Evolutionary conservation across 2,113 vertebrate genomes (phyloP), one percentile per base, ranked within the genome.

Genomic region (Calidris pugnax): DNA sequence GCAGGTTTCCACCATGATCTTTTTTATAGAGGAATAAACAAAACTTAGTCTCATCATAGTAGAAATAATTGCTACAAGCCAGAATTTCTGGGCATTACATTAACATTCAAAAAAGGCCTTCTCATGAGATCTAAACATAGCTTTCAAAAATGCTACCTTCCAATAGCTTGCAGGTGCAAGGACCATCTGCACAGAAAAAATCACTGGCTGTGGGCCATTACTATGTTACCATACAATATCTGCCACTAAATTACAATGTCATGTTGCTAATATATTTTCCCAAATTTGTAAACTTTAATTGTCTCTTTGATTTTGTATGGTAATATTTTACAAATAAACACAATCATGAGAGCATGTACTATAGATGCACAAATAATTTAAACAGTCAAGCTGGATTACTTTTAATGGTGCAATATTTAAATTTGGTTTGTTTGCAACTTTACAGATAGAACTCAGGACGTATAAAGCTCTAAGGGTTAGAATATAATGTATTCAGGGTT

Each of bases 251-350:
- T 95, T 86, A 95, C 55, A 47, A 20, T 95, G 67, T 84, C 74
- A 75, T 60, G 39, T 76, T 63, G 33, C 27, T 83, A 90, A 96
- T 92, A 45, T n/a, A 53, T 48, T 93, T 97, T 81, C 23, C 32
- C 14, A 43, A 27, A 95, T 93, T 96, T 91, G 47, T 95, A 79
- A 97, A 96, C 30, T 93, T 57, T 87, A 93, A 87, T 81, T 94
- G 63, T 81, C 68, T 82, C 35, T 90, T 93, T 97, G 85, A 96
- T 97, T 92, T 84, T 83, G 57, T 90, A 86, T 32, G 33, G 71
- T 22, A 69, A 85, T 93, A 90, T 92, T 95, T 96, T 83, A 82
- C 74, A 80, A 96, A n/a, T 43, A 94, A 93, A 76, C 37, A 92
- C 47, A 96, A 83, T 86, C n/a, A 89, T 24, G 67, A 78, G 64